phyloP scores from a whole-genome alignment of 2,888 invertebrate species.

The Sepioteuthis lessoniana region DNA sequence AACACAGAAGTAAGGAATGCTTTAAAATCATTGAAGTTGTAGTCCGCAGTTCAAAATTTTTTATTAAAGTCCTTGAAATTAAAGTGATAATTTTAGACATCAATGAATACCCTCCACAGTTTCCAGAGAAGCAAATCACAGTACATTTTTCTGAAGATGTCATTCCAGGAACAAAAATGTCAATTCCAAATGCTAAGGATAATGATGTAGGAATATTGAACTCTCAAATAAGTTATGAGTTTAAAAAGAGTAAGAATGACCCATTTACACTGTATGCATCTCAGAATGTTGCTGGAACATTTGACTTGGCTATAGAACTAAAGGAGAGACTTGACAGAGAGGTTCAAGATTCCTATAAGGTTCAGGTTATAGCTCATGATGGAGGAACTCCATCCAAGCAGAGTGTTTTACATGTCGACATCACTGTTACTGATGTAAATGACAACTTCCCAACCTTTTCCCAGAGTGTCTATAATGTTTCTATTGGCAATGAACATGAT shows the following conservation, averaged over 20 bases:
- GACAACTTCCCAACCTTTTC: neutral
- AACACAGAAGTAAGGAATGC: neutral
- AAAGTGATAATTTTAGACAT: neutral
- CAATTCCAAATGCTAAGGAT: neutral
- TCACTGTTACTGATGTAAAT: neutral
- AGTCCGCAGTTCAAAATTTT: neutral
- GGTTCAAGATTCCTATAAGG: neutral
- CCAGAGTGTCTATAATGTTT: neutral
- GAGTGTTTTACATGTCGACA: neutral
- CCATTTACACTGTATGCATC: neutral
- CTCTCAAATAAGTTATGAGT: neutral
- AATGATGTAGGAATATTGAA: neutral
- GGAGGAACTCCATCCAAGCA: neutral
- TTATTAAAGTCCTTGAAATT: neutral
- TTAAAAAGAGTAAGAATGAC: neutral
- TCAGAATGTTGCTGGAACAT: neutral
- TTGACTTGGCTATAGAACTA: neutral
- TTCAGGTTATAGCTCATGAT: neutral
- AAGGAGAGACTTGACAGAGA: conserved; percentile 10
- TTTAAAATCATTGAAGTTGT: neutral
- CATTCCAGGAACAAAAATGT: neutral
- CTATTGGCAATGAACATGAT: neutral
- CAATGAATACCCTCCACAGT: neutral
- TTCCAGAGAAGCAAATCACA: neutral
- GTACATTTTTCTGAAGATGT: neutral